Base-by-base conservation (phyloP, 2,888 invertebrate species). In the Sphaerophoria rueppellii region DNA sequence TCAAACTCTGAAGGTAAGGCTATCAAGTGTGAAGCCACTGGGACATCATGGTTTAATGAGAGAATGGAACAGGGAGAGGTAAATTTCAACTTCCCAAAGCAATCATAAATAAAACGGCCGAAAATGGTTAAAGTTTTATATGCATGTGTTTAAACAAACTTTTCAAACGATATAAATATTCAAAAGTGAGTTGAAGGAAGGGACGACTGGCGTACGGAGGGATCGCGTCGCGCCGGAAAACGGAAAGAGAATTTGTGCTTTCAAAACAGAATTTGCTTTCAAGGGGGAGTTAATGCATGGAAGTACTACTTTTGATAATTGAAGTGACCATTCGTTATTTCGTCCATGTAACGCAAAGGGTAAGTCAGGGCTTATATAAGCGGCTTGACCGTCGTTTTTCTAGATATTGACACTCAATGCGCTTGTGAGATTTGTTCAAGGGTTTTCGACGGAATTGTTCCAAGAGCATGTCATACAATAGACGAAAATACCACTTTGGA, bases 101-200 rank as follows among this genome's bases (percentile, higher is more conserved):
- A 81, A 80, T 85, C 80, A 81, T 85, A 85, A 85, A 85, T 81
- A 85, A 85, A 83, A 60, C 81, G 70, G 81, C 81, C 81, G 81
- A 81, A 24, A 85, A 85, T 85, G 76, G 85, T 77, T 77, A 85
- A 85, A 85, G 85, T 85, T 85, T 85, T 85, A 85, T 85, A 85
- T 85, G 73, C 77, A 85, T 85, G 73, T 76, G 81, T 80, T 85
- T 85, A 85, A 24, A 73, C 85, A 81, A 85, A 85, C 85, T 81
- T 85, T 85, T 60, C 73, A 76, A 85, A 77, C 70, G 80, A 81
- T 77, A 85, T 85, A 81, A 85, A 85, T 85, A 85, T 85, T 85
- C 85, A 85, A 77, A 76, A 85, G 73, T 77, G 70, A 85, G 80
- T 81, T 75, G 72, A 75, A 55, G 55, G 61, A 55, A 50, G 74